Base-by-base conservation (phyloP, 1,140 invertebrate species). In the Drosophila funebris region DNA sequence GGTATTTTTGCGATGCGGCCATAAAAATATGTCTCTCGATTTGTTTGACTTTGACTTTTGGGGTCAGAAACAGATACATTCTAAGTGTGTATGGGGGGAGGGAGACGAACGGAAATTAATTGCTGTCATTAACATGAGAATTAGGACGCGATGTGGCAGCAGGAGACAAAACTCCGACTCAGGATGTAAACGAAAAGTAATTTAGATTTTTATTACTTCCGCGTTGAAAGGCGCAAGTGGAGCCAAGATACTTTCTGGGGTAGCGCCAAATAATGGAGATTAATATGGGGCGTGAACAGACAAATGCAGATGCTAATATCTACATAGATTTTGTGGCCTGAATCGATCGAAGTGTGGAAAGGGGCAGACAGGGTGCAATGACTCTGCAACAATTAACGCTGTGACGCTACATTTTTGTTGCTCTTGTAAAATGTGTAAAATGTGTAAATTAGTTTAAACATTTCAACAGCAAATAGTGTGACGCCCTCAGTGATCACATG, bases 131-230 rank as follows among this genome's bases (percentile, higher is more conserved):
- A 88, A 78, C 68, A 78, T 71, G 54, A 57, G 68, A 62, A 78
- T 71, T 71, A 66, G 56, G 43, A 70, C 63, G 13, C 61, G 41
- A 61, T 56, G 11, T 7, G 41, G 43, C 7, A 39, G 41, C 27
- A 29, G 29, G 37, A 57, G 36, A 37, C 41, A 29, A 29, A 39
- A 61, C 46, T 68, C 43, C 22, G 61, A 74, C 31, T 33, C 82
- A 82, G 82, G 83, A 87, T 87, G 83, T 88, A 62, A 83, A 82
- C 83, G 76, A 88, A 88, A 83, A 83, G 78, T 87, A 88, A 88
- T 88, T 88, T 88, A 78, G 82, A 76, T 83, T 88, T 88, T 88
- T 88, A 88, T 88, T 88, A 79, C 83, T 88, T 88, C 83, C 82
- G 82, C 72, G 82, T 76, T 88, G 82, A 87, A 76, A 88, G 82